Conservation (phyloP, 2,888 invertebrate genomes). For the Drosophila setosimentum region DNA sequence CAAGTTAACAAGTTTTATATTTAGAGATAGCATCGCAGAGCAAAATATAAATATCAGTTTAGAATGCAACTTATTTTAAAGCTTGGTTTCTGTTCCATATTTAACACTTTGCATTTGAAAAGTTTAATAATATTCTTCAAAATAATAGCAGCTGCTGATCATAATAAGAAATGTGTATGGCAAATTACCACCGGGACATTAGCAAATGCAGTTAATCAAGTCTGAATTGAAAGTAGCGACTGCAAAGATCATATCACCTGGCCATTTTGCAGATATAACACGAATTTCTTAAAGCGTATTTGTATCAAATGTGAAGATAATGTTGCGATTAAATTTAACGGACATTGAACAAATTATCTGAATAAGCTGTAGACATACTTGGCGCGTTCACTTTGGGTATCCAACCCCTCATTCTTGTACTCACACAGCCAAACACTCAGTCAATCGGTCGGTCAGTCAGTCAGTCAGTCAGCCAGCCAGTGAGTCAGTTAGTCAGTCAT, state of each 20-base stretch:
- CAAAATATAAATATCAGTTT: neutral
- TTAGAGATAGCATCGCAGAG: neutral
- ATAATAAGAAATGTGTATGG: conserved; percentile 3
- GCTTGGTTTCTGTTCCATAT: neutral
- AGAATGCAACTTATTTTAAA: neutral
- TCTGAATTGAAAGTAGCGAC: conserved; percentile 18
- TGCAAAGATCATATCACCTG: conserved; percentile 26
- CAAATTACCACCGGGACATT: neutral
- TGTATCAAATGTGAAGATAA: conserved; percentile 47
- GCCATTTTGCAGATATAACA: conserved; percentile 31
- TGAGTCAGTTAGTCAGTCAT: conserved; percentile 27
- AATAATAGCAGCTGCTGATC: conserved; percentile 8
- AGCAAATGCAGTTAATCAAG: conserved; percentile 23
- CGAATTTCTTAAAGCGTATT: conserved; percentile 26
- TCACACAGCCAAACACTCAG: conserved; percentile 9
- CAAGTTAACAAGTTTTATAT: no score
- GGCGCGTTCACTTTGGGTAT: conserved; percentile 16
- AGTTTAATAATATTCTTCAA: neutral
- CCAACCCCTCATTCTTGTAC: conserved; percentile 4
- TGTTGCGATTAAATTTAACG: conserved; percentile 55
- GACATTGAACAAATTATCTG: conserved; percentile 48
- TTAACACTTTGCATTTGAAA: neutral
- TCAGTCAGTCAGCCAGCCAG: neutral
- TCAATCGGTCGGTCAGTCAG: conserved; percentile 12
- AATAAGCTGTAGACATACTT: conserved; percentile 31